Base-by-base conservation (phyloP, 2,113 vertebrate genomes). In the Indri indri region DNA sequence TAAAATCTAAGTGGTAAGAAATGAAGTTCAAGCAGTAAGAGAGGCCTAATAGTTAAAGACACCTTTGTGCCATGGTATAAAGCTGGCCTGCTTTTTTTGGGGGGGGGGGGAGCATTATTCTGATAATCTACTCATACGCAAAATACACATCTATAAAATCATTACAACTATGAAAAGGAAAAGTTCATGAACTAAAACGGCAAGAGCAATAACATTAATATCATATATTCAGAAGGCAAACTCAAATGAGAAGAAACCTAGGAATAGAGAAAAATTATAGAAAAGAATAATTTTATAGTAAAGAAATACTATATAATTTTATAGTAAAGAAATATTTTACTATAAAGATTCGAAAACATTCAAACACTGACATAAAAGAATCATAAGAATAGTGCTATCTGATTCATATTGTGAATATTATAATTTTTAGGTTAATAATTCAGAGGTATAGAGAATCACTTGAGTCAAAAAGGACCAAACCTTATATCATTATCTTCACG, bases 331-430 rank as follows among this genome's bases (percentile, higher is more conserved):
- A 81, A 81, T 0, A 47, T 37, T 94, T 76, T 80, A 73, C 22
- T 40, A 92, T 66, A 61, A 65, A 95, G 17, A 95, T 59, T 88
- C 6, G 59, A 84, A 50, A 42, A 40, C 86, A 61, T 47, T 76
- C 40, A 50, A 91, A 81, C 95, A 93, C 23, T 70, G n/a, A 95
- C 34, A 92, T 23, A 34, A 88, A 94, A 87, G 65, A 92, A 68
- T 74, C 27, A 4, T 61, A 89, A 76, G 2, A 92, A 85, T n/a
- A 18, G 32, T 76, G n/a, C n/a, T n/a, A 88, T 40, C 20, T 93
- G 32, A 45, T 76, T 81, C 54, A n/a, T 59, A 45, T 27, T 79
- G 40, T 34, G 4, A 89, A n/a, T 57, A 93, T 66, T 47, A 34
- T 20, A 12, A 66, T 52, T 82, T 90, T 84, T 30, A 95, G 88